Base-by-base conservation (phyloP, 2,113 vertebrate genomes). In the Choloepus hoffmanni region DNA sequence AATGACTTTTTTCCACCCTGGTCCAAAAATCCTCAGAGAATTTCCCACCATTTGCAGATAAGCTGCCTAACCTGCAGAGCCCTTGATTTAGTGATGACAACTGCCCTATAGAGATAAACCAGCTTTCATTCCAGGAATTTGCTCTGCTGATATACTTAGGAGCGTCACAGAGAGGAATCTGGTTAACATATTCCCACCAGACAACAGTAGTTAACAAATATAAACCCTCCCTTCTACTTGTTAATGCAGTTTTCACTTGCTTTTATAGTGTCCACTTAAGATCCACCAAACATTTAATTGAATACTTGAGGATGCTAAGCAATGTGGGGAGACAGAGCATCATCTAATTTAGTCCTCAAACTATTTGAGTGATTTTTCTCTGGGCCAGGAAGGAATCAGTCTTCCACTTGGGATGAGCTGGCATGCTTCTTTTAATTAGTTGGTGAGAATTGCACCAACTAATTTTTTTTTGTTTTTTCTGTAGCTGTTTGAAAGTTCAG, bases 91-190 rank as follows among this genome's bases (percentile, higher is more conserved):
- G 92, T 70, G 85, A 92, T 97, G 96, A 93, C 95, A 96, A 53
- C 92, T 88, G 65, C 86, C 77, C 85, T 79, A 3, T 67, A 65
- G 93, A 97, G 95, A 96, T 82, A 96, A 90, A 90, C 84, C 55
- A 84, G 48, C 53, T 50, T 79, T 92, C 86, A 77, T 97, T 94
- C 82, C 96, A 93, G 93, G 94, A 94, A 97, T 97, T 96, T 85
- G 77, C 60, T 96, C 88, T 91, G 91, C 95, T 94, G 91, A 93
- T 92, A 95, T 5, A 73, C 83, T 90, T 8, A 85, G 65, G 92
- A 96, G 94, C 94, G 96, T 94, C 89, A 82, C 85, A 81, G 89
- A 96, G 77, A 96, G 92, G 93, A 91, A 65, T 97, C 76, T 93
- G 86, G 78, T 60, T 90, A 65, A 84, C 58, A 83, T 94, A 58